phyloP scores from a whole-genome alignment of 2,888 invertebrate species.

The Agrotis ipsilon region DNA sequence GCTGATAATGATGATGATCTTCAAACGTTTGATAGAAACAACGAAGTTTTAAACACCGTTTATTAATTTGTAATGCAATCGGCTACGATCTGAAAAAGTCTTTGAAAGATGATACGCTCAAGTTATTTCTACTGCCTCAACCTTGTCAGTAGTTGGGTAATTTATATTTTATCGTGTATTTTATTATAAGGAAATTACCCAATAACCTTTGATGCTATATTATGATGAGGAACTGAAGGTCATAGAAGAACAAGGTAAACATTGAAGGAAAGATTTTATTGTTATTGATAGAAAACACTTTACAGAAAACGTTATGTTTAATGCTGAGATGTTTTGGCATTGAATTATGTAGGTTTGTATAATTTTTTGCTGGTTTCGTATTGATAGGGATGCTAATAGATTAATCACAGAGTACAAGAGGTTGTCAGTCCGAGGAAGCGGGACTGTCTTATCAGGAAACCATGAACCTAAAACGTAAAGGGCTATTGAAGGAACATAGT shows the following conservation, averaged over 20 bases:
- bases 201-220: constrained; percentile 50
- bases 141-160: constrained; percentile 41
- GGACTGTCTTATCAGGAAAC: too few species aligned
- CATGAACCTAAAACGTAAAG: too few species aligned
- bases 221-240: constrained; percentile 50
- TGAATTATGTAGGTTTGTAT: not conserved
- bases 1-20: too few species aligned
- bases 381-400: not conserved
- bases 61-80: not conserved
- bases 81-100: not conserved
- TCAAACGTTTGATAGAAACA: not conserved
- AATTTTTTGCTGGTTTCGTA: too few species aligned
- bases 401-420: not conserved
- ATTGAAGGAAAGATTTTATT: constrained; percentile 40
- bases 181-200: constrained; percentile 56
- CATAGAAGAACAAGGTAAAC: constrained; percentile 33
- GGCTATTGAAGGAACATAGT: too few species aligned
- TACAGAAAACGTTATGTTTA: constrained; percentile 12
- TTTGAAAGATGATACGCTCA: constrained; percentile 16
- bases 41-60: not conserved
- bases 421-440: too few species aligned
- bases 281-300: constrained; percentile 23
- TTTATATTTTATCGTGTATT: constrained; percentile 32
- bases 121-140: constrained; percentile 30
- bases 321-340: constrained; percentile 8